Evolutionary conservation across 1,140 invertebrate species (phyloP).

Genomic region (Tachypleus tridentatus): DNA sequence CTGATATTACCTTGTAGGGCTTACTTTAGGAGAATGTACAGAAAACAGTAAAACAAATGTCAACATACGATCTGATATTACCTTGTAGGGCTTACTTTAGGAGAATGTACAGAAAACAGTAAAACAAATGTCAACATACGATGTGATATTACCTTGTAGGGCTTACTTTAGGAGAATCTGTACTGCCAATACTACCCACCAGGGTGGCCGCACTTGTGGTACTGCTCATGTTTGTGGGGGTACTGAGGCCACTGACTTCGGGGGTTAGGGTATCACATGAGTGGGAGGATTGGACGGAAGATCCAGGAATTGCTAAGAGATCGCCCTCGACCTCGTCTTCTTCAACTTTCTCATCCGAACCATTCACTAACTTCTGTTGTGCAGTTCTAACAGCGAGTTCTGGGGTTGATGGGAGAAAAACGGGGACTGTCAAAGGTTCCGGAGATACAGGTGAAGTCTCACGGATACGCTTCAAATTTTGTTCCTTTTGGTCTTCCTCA

Average conservation of each 20-base stretch:
- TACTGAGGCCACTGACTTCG: constrained; percentile 44
- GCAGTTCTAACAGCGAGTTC: constrained; percentile 14
- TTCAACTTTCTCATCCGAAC: too few relatives aligned
- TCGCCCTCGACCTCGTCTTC: too few relatives aligned
- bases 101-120: too few relatives aligned
- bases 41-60: too few relatives aligned
- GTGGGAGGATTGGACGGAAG: constrained; percentile 47
- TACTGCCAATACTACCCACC: constrained; percentile 37
- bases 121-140: too few relatives aligned
- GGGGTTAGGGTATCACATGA: constrained; percentile 38
- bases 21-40: too few relatives aligned
- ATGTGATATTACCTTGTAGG: constrained; percentile 12
- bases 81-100: too few relatives aligned
- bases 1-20: too few relatives aligned
- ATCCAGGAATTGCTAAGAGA: too few relatives aligned
- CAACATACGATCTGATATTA: too few relatives aligned
- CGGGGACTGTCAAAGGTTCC: constrained; percentile 18
- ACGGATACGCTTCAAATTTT: constrained; percentile 17
- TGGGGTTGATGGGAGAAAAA: constrained; percentile 23
- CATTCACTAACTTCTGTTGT: neutral
- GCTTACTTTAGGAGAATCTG: constrained; percentile 21
- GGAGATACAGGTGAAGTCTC: constrained; percentile 18
- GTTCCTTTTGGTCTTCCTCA: constrained; percentile 24
- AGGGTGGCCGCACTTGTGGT: constrained; percentile 42
- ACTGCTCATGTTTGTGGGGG: constrained; percentile 55